phyloP scores from a whole-genome alignment of 1,140 invertebrate genomes.

The Drosophila quadrilineata region DNA sequence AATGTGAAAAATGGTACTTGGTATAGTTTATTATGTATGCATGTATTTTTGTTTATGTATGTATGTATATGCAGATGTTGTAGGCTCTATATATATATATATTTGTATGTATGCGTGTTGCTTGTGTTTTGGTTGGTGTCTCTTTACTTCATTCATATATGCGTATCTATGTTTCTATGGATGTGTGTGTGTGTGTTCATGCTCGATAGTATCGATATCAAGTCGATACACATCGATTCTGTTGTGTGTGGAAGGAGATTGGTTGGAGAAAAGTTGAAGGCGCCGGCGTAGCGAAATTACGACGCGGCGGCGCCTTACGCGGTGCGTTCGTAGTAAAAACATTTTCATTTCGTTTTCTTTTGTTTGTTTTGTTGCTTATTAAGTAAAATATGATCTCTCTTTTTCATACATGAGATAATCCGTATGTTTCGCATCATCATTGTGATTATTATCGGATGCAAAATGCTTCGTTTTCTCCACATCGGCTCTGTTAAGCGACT shows the following conservation, averaged over 20 bases:
- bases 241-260: background rate
- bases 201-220: conserved; percentile 14
- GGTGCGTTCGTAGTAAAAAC: conserved; percentile 64
- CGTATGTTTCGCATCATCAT: conserved; percentile 17
- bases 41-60: conserved; percentile 29
- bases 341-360: too few species aligned
- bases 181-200: conserved; percentile 22
- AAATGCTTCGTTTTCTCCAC: conserved; percentile 18
- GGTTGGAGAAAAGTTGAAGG: conserved; percentile 10
- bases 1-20: conserved; percentile 78
- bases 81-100: conserved; percentile 55
- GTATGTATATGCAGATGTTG: conserved; percentile 62
- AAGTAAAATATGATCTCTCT: conserved; percentile 75
- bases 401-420: conserved; percentile 69
- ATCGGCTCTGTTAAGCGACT: conserved; percentile 7
- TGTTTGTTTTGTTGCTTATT: conserved; percentile 58
- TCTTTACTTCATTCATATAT: conserved; percentile 37
- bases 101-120: conserved; percentile 29
- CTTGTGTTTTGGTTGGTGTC: conserved; percentile 27
- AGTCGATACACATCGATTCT: conserved; percentile 1
- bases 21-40: conserved; percentile 59
- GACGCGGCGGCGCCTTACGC: conserved; percentile 23
- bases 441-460: conserved; percentile 33
- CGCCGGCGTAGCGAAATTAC: conserved; percentile 9
- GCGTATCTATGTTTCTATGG: conserved; percentile 1